Evolutionary conservation across 2,888 invertebrate genomes (phyloP).

Genomic region (Tenodera sinensis): DNA sequence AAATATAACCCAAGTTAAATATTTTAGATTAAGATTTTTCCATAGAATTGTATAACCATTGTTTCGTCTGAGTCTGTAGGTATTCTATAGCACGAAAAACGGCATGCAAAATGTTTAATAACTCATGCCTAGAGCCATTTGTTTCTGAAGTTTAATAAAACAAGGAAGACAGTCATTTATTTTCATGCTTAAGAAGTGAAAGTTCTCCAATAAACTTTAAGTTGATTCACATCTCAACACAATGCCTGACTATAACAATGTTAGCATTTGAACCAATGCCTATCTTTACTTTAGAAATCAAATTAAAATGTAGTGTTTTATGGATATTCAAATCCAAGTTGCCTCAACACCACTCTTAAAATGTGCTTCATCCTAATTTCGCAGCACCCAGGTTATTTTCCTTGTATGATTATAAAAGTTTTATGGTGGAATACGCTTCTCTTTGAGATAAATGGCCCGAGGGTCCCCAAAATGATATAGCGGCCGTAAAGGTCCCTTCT

Average conservation of each 20-base stretch:
- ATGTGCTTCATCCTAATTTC: not conserved
- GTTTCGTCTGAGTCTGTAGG: too few species aligned
- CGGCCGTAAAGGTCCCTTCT: not conserved
- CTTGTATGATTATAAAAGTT: not conserved
- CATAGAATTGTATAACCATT: too few species aligned
- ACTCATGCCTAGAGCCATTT: too few species aligned
- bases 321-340: not conserved
- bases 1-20: too few species aligned
- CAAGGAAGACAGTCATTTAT: too few species aligned
- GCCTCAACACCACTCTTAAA: not conserved
- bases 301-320: not conserved
- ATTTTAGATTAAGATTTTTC: too few species aligned
- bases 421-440: not conserved
- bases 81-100: too few species aligned
- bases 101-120: too few species aligned
- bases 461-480: not conserved
- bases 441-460: not conserved
- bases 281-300: not conserved
- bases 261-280: not conserved
- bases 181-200: too few species aligned
- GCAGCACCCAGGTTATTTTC: not conserved
- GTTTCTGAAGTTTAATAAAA: too few species aligned
- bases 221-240: not conserved
- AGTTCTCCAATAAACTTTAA: too few species aligned
- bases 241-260: not conserved